A percentile compares a stretch with the other conserved stretches of the same genome.
Conservation (phyloP, 2,113 vertebrate species). For the Triplophysa dalaica region DNA sequence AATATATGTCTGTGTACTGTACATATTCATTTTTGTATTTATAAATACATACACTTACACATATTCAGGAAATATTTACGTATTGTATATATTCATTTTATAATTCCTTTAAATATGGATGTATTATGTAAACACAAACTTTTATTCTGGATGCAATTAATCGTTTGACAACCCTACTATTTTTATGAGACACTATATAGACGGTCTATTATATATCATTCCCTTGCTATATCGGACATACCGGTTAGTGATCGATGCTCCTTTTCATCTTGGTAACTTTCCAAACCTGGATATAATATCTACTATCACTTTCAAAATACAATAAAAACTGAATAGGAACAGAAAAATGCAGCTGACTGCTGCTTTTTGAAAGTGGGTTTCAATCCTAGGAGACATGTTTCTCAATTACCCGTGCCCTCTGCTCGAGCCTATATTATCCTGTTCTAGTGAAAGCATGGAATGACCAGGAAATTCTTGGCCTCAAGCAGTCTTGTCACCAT, state of each 20-base stretch:
- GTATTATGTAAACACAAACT: no score
- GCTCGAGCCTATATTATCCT: slow-evolving; percentile 25
- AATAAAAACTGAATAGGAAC: not conserved
- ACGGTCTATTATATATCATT: not conserved
- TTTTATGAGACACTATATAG: not conserved
- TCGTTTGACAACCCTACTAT: not conserved
- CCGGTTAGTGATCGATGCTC: not conserved
- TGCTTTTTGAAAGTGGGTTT: slow-evolving; percentile 27
- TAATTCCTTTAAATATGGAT: no score
- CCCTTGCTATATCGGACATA: not conserved
- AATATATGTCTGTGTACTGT: no score
- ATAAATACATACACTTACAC: no score
- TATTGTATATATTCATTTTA: no score
- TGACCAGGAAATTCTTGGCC: slow-evolving; percentile 16
- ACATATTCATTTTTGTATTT: no score
- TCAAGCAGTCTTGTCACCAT: slow-evolving; percentile 40
- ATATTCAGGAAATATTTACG: no score
- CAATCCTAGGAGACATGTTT: slow-evolving; percentile 27
- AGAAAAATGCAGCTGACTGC: slow-evolving; percentile 11
- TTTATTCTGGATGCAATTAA: no score
- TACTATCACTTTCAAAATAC: not conserved
- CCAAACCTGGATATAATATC: not conserved
- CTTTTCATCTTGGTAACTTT: not conserved
- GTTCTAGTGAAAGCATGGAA: slow-evolving; percentile 23
- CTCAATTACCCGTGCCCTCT: slow-evolving; percentile 17